Base-by-base conservation (phyloP, 1,140 invertebrate genomes). In the Argopecten irradians region DNA sequence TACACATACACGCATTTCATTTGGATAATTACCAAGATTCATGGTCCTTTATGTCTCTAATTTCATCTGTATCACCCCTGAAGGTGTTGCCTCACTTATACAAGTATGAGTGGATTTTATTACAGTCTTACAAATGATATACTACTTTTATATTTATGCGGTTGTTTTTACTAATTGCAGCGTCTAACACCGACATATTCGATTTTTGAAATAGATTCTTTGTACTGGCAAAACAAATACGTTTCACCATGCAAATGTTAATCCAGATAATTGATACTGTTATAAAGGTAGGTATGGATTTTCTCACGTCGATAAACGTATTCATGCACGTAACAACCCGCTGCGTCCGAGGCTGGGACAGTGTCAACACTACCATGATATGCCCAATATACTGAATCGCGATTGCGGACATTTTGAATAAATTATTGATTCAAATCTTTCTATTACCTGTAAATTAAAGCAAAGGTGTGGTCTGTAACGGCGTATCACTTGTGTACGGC, bases 351-450 rank as follows among this genome's bases (percentile, higher is more conserved):
- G 5, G 55, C 55, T 71, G 13, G 55, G 55, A 1, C 55, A 71
- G 55, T 71, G n/a, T 71, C 55, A 71, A 71, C 55, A 71, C n/a
- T 28, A n/a, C 22, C 5, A 71, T 71, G 55, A 71, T 28, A 71
- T 71, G 55, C 55, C 55, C 55, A 71, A 71, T 71, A 71, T 71
- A 71, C 55, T 71, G 43, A 46, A 46, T 16, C 55, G 55, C 8
- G 55, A 16, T 71, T n/a, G 55, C 55, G 55, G 55, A 71, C 55
- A 71, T 71, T 71, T 71, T 71, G 55, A 71, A 71, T 71, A 71
- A 71, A 71, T 71, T 71, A 71, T 71, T 71, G 55, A 71, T 71
- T 71, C n/a, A 71, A 71, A 71, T 71, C 55, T 71, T n/a, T 71
- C 8, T 28, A 71, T 71, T 71, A 71, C 55, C 55, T 71, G 55